Conservation (phyloP, 2,797 vertebrate species). For the Kryptolebias ocellatus region DNA sequence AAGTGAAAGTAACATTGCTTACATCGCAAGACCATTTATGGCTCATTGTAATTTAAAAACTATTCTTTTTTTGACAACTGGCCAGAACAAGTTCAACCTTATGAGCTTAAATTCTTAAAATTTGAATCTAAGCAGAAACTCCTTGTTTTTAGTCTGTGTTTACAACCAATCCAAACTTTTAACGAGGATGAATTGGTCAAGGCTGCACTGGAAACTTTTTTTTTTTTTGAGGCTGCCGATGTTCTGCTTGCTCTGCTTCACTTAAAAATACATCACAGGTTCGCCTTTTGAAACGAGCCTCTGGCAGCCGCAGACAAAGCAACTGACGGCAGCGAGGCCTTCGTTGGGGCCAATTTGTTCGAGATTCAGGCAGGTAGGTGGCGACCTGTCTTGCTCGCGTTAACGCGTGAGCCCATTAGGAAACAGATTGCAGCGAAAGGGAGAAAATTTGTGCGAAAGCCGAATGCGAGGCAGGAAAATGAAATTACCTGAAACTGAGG, state of each 20-base stretch:
- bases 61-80: not conserved
- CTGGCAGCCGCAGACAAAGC: slow-evolving; percentile 35
- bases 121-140: not conserved
- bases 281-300: slow-evolving; percentile 21
- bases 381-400: slow-evolving; percentile 48
- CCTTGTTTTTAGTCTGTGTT: not conserved
- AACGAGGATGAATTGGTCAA: slow-evolving; percentile 19
- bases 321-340: slow-evolving; percentile 35
- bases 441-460: slow-evolving; percentile 25
- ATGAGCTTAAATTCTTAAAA: not conserved
- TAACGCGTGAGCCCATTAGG: slow-evolving; percentile 34
- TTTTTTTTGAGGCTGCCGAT: slow-evolving; percentile 12
- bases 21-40: not conserved
- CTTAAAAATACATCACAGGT: slow-evolving; percentile 51
- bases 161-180: slow-evolving; percentile 25
- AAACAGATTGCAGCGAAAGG: slow-evolving; percentile 5
- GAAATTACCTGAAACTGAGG: slow-evolving; percentile 38
- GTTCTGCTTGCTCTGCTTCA: slow-evolving; percentile 18
- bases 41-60: too few relatives aligned
- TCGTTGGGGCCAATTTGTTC: slow-evolving; percentile 40
- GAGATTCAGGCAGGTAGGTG: slow-evolving; percentile 48
- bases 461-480: slow-evolving; percentile 37
- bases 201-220: slow-evolving; percentile 21
- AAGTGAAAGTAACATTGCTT: not conserved
- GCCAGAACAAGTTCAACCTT: not conserved